phyloP scores from a whole-genome alignment of 2,888 invertebrate species.

The Boloria selene region DNA sequence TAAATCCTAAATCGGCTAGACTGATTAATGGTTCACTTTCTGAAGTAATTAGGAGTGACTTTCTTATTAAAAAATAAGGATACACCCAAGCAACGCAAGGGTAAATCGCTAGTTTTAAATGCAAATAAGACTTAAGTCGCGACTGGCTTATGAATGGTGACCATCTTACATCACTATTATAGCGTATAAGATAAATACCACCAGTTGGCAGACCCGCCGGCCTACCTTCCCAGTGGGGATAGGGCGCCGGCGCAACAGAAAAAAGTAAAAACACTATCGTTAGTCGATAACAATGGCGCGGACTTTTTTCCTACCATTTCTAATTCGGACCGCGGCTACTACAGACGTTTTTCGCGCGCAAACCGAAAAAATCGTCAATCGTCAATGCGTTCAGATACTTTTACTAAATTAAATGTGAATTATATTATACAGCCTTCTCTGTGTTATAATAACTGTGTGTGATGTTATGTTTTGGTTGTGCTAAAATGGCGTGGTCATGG shows the following conservation, averaged over 20 bases:
- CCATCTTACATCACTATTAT: too few relatives aligned
- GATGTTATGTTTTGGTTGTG: constrained; percentile 20
- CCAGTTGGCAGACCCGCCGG: constrained; percentile 58
- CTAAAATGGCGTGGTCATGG: constrained; percentile 48
- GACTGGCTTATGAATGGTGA: background rate
- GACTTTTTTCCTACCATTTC: constrained; percentile 73
- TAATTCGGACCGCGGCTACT: constrained; percentile 61
- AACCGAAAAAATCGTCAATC: constrained; percentile 37
- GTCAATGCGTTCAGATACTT: constrained; percentile 36
- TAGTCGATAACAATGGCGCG: constrained; percentile 68
- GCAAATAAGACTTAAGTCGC: too few relatives aligned
- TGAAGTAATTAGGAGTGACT: too few relatives aligned
- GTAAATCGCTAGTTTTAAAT: too few relatives aligned
- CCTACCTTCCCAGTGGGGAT: constrained; percentile 72
- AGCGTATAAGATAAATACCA: constrained; percentile 29
- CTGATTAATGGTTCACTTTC: too few relatives aligned
- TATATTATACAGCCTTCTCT: constrained; percentile 15
- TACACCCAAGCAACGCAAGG: too few relatives aligned
- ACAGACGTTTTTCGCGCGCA: constrained; percentile 52
- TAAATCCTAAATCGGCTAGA: too few relatives aligned
- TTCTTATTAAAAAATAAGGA: too few relatives aligned
- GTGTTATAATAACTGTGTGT: constrained; percentile 17
- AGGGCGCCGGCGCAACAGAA: constrained; percentile 63
- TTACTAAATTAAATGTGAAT: constrained; percentile 39
- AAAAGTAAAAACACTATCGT: constrained; percentile 77